A percentile compares a stretch with the other conserved stretches of the same genome.
These are phyloP conservation scores for Syngnathus acus DNA, from an alignment of 2,797 vertebrate genomes.

Conservation along the genomic window DNA sequence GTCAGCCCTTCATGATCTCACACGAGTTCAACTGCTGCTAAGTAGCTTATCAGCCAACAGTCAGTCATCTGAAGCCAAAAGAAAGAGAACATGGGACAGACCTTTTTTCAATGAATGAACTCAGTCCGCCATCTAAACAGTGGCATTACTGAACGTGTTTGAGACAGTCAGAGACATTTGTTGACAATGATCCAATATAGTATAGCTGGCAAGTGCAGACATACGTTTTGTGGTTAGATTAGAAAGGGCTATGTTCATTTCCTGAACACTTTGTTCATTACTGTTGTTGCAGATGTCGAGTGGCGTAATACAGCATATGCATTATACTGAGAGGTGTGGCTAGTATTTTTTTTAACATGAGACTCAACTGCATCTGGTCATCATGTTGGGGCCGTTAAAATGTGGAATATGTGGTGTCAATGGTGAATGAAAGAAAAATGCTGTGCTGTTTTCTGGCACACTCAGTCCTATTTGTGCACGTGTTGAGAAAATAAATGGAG, in stretches of 20 bases:
- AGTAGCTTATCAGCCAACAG: constrained; percentile 42
- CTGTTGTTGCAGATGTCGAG: too few relatives aligned
- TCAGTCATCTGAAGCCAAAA: constrained; percentile 29
- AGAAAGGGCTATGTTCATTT: background rate
- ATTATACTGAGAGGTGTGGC: background rate
- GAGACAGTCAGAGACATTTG: background rate
- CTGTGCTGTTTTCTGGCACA: background rate
- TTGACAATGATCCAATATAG: background rate
- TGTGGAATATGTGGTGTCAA: background rate
- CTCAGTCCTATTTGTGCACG: background rate
- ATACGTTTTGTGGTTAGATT: background rate
- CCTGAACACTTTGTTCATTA: background rate
- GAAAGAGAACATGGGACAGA: constrained; percentile 15
- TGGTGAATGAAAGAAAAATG: background rate
- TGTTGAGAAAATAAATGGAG: background rate
- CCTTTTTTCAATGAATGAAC: constrained; percentile 9
- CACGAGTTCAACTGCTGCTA: constrained; percentile 54
- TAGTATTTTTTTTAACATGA: background rate
- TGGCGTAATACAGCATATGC: background rate
- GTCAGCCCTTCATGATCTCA: constrained; percentile 43
- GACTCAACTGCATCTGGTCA: background rate
- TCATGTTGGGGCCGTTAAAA: background rate
- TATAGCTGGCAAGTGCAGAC: background rate
- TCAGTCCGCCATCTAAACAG: background rate
- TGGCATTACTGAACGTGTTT: too few relatives aligned